phyloP scores from a whole-genome alignment of 1,140 invertebrate species.

The Leptinotarsa undecemlineata region DNA sequence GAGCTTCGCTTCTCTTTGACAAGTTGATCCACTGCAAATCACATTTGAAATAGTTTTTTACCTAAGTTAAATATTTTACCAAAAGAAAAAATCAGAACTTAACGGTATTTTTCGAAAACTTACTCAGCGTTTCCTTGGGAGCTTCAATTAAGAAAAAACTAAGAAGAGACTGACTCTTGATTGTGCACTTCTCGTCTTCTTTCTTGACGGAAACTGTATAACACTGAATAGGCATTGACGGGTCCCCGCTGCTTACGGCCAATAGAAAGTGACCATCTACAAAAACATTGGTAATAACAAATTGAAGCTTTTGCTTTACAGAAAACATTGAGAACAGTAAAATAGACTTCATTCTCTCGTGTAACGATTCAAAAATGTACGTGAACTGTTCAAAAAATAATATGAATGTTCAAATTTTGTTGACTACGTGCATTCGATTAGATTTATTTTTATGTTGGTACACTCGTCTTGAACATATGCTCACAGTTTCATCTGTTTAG shows the following conservation, averaged over 20 bases:
- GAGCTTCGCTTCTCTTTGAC: conserved; percentile 45
- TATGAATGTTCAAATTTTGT: too few relatives aligned
- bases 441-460: too few relatives aligned
- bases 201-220: conserved; percentile 69
- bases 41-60: neutral
- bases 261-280: conserved; percentile 79
- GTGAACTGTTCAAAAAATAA: too few relatives aligned
- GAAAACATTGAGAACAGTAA: too few relatives aligned
- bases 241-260: conserved; percentile 72
- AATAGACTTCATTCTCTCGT: too few relatives aligned
- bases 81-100: too few relatives aligned
- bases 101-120: conserved; percentile 26
- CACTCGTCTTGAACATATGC: too few relatives aligned
- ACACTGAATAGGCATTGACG: conserved; percentile 74
- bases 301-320: neutral
- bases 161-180: conserved; percentile 74
- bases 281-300: conserved; percentile 39
- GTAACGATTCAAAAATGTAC: too few relatives aligned
- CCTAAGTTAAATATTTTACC: too few relatives aligned
- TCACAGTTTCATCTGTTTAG: too few relatives aligned
- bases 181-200: conserved; percentile 57
- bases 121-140: conserved; percentile 57
- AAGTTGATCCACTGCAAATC: conserved; percentile 47
- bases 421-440: too few relatives aligned
- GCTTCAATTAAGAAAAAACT: conserved; percentile 78